These are phyloP conservation scores for Echinops telfairi DNA, from an alignment of 2,113 vertebrate species.

Conservation along the genomic window DNA sequence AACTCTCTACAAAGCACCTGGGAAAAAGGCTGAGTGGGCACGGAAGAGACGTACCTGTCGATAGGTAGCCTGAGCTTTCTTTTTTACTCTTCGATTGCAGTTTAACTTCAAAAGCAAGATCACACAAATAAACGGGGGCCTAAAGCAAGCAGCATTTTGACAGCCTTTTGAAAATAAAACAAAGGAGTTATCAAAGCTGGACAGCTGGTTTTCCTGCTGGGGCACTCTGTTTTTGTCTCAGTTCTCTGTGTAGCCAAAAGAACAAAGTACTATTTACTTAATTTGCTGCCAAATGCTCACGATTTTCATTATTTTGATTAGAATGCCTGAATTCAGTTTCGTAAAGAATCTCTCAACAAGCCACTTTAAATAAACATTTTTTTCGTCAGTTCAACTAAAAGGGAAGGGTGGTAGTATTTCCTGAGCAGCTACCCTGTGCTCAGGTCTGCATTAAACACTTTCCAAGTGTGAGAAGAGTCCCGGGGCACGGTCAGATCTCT, in stretches of 20 bases:
- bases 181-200: not conserved
- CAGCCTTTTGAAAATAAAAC: slow-evolving; percentile 70
- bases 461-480: too few species aligned
- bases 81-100: not conserved
- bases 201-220: not conserved
- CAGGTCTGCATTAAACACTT: too few species aligned
- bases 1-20: not conserved
- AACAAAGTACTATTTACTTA: slow-evolving; percentile 66
- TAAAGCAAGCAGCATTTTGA: not conserved
- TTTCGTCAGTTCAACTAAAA: not conserved
- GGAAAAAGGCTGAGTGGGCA: not conserved
- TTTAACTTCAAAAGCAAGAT: not conserved
- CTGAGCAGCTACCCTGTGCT: not conserved
- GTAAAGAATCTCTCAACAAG: not conserved
- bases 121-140: not conserved
- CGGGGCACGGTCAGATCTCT: too few species aligned
- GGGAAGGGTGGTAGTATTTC: not conserved
- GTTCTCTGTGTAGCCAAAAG: slow-evolving; percentile 45
- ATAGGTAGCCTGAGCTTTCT: not conserved
- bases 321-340: slow-evolving; percentile 53
- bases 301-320: slow-evolving; percentile 71
- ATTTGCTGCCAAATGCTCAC: slow-evolving; percentile 73
- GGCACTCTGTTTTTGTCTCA: not conserved
- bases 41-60: not conserved
- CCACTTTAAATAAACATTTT: not conserved